A percentile compares a stretch with the other conserved stretches of the same genome.
Conservation (phyloP, 1,140 invertebrate genomes). For the Riptortus pedestris region DNA sequence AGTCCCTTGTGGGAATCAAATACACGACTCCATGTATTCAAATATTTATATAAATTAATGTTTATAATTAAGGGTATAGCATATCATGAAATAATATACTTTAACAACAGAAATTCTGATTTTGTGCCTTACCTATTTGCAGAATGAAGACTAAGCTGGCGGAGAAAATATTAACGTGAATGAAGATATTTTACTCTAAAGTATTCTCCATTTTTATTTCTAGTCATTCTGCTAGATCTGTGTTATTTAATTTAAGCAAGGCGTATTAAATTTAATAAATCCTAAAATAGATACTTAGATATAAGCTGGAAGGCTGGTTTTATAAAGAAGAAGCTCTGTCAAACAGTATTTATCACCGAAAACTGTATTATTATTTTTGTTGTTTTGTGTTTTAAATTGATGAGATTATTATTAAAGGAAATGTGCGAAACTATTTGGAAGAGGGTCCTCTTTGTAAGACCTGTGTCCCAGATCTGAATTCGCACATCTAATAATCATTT, state of each 20-base stretch:
- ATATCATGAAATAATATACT: neutral
- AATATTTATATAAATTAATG: neutral
- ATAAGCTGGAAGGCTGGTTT: too few relatives aligned
- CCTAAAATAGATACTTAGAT: neutral
- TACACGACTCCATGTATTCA: neutral
- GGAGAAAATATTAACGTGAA: neutral
- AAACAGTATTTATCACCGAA: too few relatives aligned
- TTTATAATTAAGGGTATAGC: neutral
- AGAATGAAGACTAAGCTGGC: neutral
- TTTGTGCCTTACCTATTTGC: neutral
- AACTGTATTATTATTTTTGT: too few relatives aligned
- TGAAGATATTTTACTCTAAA: neutral
- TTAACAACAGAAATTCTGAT: neutral
- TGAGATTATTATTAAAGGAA: too few relatives aligned
- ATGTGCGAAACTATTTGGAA: too few relatives aligned
- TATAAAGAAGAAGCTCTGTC: too few relatives aligned
- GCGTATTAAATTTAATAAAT: slow-evolving; percentile 14
- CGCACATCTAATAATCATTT: too few relatives aligned
- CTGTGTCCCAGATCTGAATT: too few relatives aligned
- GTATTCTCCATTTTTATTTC: neutral
- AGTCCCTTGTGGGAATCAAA: neutral
- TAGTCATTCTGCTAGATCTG: neutral
- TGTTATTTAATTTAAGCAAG: neutral
- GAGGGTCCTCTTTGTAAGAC: too few relatives aligned
- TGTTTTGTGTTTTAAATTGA: too few relatives aligned